phyloP scores from a whole-genome alignment of 1,140 invertebrate genomes.

The Agraylea sexmaculata region DNA sequence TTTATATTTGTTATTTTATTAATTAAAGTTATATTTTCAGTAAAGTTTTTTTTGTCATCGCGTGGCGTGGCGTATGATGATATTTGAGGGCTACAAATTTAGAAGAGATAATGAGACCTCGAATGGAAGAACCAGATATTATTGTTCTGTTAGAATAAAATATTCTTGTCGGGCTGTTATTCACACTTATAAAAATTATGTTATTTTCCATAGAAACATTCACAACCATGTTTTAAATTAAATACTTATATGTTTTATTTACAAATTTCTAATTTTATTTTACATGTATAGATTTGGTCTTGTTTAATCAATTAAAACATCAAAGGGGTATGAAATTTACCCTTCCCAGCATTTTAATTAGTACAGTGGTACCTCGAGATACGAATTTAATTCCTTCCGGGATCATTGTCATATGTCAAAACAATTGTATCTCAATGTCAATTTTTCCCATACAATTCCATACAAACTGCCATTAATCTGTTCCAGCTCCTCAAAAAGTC shows the following conservation, averaged over 20 bases:
- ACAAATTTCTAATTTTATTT: background rate
- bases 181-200: background rate
- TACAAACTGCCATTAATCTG: too few relatives aligned
- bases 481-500: too few relatives aligned
- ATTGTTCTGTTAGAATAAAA: background rate
- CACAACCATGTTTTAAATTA: slow-evolving; percentile 5
- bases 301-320: background rate
- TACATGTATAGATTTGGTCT: background rate
- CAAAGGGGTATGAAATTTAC: background rate
- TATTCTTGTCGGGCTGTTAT: slow-evolving; percentile 6
- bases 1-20: background rate
- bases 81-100: too few relatives aligned
- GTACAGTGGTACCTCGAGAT: background rate
- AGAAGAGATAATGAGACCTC: too few relatives aligned
- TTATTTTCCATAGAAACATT: slow-evolving; percentile 3
- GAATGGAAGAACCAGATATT: background rate
- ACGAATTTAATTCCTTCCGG: slow-evolving; percentile 4
- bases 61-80: too few relatives aligned
- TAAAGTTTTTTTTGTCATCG: too few relatives aligned
- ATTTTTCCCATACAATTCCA: too few relatives aligned
- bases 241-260: background rate
- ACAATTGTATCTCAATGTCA: too few relatives aligned
- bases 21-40: too few relatives aligned
- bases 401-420: too few relatives aligned
- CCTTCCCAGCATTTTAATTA: background rate